Conservation (phyloP, 2,113 vertebrate genomes). For the Vulpes vulpes region DNA sequence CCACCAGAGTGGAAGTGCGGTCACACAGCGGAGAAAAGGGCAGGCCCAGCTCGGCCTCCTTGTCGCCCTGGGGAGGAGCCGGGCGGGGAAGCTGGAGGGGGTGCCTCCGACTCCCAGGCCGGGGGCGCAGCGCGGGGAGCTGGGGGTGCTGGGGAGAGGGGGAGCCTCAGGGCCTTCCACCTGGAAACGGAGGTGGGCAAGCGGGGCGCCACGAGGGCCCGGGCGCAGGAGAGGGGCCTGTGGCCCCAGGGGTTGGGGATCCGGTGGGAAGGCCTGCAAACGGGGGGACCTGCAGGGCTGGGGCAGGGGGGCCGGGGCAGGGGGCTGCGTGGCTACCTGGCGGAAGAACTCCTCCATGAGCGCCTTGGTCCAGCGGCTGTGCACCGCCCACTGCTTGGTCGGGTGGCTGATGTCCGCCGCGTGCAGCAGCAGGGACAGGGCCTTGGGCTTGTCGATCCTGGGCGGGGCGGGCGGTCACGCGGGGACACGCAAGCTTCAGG, state of each 20-base stretch:
- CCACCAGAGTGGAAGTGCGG: conserved; percentile 93
- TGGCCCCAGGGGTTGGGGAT: background rate
- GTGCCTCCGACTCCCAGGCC: background rate
- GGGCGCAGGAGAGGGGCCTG: too few species aligned
- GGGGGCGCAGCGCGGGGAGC: background rate
- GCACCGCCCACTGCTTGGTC: conserved; percentile 93
- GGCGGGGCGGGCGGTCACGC: background rate
- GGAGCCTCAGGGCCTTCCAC: background rate
- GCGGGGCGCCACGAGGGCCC: too few species aligned
- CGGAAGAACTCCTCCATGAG: conserved; percentile 97
- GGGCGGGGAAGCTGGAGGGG: background rate
- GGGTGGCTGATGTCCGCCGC: conserved; percentile 96
- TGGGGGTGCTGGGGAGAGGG: background rate
- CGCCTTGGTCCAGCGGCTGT: conserved; percentile 94
- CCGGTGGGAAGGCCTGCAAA: background rate
- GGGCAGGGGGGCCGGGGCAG: too few species aligned
- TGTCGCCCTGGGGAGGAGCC: conserved; percentile 91
- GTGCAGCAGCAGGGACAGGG: conserved; percentile 93
- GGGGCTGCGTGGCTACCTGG: conserved; percentile 87
- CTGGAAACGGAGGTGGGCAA: background rate
- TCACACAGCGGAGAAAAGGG: conserved; percentile 95
- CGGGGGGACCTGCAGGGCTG: too few species aligned
- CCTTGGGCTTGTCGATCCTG: conserved; percentile 94
- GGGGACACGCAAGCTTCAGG: too few species aligned
- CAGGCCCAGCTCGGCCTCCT: conserved; percentile 93